phyloP scores from a whole-genome alignment of 2,113 vertebrate species.

The Labeo catla region DNA sequence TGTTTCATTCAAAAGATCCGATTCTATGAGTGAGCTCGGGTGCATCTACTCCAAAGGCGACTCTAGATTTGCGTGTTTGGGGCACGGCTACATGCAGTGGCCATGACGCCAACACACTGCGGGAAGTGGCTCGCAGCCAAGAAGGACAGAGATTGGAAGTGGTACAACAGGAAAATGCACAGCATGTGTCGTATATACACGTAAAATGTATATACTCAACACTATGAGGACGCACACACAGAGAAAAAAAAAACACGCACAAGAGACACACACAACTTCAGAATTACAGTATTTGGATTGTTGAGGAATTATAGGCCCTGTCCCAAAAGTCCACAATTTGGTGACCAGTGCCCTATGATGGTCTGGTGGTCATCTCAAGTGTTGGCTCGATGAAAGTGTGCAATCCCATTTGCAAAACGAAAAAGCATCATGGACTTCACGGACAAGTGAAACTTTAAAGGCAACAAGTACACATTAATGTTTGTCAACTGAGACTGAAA shows the following conservation, averaged over 20 bases:
- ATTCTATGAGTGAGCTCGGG: not conserved
- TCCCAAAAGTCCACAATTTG: not conserved
- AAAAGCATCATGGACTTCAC: not conserved
- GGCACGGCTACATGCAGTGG: conserved; percentile 9
- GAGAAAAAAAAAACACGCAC: conserved; percentile 6
- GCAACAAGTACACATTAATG: not conserved
- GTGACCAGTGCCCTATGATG: not conserved
- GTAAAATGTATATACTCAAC: conserved; percentile 69
- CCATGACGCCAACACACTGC: conserved; percentile 31
- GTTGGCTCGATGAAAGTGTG: not conserved
- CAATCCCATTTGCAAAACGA: not conserved
- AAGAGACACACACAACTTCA: conserved; percentile 19
- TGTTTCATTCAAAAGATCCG: not conserved
- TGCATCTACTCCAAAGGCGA: conserved; percentile 27
- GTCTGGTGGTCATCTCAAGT: not conserved
- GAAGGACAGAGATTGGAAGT: conserved; percentile 55
- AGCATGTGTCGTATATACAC: conserved; percentile 77
- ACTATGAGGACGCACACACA: conserved; percentile 41
- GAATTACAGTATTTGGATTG: not conserved
- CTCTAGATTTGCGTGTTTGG: conserved; percentile 7
- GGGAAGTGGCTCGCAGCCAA: conserved; percentile 31
- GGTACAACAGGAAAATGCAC: conserved; percentile 62
- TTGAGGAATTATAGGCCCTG: not conserved
- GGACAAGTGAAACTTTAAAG: not conserved
- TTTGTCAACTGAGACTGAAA: not conserved